Evolutionary conservation across 2,113 vertebrate species (phyloP), one percentile per base, ranked within the genome.

Genomic region (Chlorocebus sabaeus): DNA sequence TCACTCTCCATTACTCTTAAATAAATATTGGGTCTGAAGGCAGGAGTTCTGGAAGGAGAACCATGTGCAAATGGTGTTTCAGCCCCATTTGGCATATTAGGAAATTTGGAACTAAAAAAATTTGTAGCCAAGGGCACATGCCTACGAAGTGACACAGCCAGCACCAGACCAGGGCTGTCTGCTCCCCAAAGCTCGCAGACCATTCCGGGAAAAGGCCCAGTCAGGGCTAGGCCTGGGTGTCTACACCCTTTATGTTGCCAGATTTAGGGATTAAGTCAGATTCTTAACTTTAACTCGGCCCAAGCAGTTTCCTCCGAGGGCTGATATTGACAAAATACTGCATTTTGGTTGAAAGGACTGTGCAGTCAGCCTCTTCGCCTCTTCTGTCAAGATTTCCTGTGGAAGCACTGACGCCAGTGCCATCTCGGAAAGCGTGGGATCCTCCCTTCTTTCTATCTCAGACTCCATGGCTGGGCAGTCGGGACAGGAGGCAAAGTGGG

Each of bases 1-100:
- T 89, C 67, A 75, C 22, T 64, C n/a, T 50, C 70, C 45, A 64
- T 38, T 25, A 73, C 40, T 89, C 93, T 61, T 82, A 76, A 70
- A 7, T 95, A 59, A 86, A 57, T 78, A 45, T 1, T 22, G 23
- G 32, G 30, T 76, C 76, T 70, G 32, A 61, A 57, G 52, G 23
- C 48, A 76, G 55, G 14, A 6, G 43, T 61, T 95, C 43, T 70
- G 79, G 61, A 81, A 73, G 55, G 61, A 61, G 40, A 86, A 59
- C 18, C 27, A 25, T 0, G 0, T 32, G 40, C 3, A 25, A 25
- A 59, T 1, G n/a, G 23, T 55, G 5, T 27, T 59, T 85, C 9
- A 61, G 57, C 8, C 32, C 32, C 48, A 17, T 57, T 59, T 27
- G 38, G 55, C 38, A 55, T 7, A 11, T 25, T 50, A 48, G 43